phyloP scores from a whole-genome alignment of 1,140 invertebrate species.

The Magallana angulata region DNA sequence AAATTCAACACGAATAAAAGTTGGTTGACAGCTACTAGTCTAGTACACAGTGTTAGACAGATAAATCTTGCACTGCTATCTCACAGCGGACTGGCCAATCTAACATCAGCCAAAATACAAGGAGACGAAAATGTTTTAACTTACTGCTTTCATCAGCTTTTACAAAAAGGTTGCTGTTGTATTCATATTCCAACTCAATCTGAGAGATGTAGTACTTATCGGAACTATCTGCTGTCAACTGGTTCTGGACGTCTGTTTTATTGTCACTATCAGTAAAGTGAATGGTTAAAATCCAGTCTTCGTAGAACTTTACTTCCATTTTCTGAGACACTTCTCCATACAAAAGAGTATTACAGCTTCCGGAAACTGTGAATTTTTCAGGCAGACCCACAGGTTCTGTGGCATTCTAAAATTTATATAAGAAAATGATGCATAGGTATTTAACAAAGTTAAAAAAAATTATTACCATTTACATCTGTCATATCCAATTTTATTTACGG shows the following conservation, averaged over 20 bases:
- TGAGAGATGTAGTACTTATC: not conserved
- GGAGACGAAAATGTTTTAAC: not conserved
- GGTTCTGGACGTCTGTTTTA: not conserved
- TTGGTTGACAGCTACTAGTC: too few species aligned
- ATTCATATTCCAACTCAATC: constrained; percentile 29
- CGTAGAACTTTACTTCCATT: constrained; percentile 22
- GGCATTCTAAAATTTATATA: not conserved
- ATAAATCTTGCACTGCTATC: too few species aligned
- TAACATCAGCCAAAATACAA: too few species aligned
- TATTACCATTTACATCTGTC: too few species aligned
- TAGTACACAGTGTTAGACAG: too few species aligned
- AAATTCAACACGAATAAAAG: too few species aligned
- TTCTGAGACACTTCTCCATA: constrained; percentile 21
- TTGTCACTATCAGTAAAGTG: not conserved
- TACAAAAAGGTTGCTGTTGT: constrained; percentile 38
- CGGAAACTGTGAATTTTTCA: not conserved
- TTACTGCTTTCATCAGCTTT: constrained; percentile 29
- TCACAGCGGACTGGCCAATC: too few species aligned
- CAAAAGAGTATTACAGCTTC: not conserved
- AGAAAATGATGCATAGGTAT: not conserved
- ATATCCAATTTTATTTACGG: too few species aligned
- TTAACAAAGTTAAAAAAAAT: too few species aligned
- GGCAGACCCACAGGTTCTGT: constrained; percentile 18
- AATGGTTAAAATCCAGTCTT: constrained; percentile 22
- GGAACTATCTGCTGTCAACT: not conserved